Percentiles rank a stretch among this genome's conserved stretches.
Evolutionary conservation across 2,797 vertebrate species (phyloP).

Genomic region (Trichosurus vulpecula): DNA sequence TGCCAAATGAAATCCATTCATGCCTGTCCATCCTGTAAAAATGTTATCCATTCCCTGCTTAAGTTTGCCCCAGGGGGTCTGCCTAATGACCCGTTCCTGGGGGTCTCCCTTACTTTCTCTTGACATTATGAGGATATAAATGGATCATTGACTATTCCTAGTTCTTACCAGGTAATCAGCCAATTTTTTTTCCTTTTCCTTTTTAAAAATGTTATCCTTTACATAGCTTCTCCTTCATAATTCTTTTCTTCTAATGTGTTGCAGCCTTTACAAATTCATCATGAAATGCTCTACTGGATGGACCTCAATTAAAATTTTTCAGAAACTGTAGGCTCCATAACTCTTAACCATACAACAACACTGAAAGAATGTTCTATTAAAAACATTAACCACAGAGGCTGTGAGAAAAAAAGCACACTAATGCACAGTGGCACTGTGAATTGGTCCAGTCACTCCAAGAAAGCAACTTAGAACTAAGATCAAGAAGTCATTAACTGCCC

Average conservation of each 20-base stretch:
- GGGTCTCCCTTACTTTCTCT: background rate
- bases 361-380: no score
- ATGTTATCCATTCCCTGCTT: background rate
- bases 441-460: no score
- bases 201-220: background rate
- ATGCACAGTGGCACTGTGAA: no score
- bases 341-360: no score
- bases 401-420: no score
- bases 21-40: background rate
- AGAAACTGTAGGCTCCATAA: no score
- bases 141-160: background rate
- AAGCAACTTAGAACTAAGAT: no score
- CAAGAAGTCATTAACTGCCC: no score
- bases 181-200: background rate
- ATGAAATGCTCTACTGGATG: background rate
- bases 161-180: background rate
- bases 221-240: background rate
- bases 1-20: background rate
- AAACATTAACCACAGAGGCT: no score
- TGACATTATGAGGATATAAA: background rate
- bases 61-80: background rate
- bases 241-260: background rate
- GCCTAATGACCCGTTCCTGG: background rate
- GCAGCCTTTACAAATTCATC: background rate
- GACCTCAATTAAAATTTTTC: no score